These are phyloP conservation scores for Drosophila trichaetosa DNA, from an alignment of 2,888 invertebrate genomes.

Conservation along the genomic window DNA sequence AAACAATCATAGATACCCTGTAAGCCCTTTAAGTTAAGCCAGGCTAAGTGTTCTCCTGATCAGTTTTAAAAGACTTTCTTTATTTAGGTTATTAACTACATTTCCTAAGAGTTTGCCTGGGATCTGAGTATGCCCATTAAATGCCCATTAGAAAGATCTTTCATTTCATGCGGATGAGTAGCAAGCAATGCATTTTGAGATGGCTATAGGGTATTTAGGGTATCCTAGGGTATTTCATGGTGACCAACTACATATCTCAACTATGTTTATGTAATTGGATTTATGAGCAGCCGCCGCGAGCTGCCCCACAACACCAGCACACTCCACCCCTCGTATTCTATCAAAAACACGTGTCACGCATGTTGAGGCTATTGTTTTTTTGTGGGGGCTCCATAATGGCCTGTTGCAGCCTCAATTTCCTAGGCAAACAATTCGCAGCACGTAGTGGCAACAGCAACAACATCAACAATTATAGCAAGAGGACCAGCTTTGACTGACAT, in stretches of 20 bases:
- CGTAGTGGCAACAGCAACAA: slow-evolving; percentile 47
- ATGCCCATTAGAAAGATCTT: no score
- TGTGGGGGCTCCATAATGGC: not conserved
- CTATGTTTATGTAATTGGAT: slow-evolving; percentile 63
- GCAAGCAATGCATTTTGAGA: not conserved
- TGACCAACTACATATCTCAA: not conserved
- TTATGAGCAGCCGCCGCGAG: slow-evolving; percentile 47
- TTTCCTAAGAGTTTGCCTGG: not conserved
- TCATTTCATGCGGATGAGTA: no score
- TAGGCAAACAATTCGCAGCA: slow-evolving; percentile 72
- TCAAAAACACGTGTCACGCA: slow-evolving; percentile 49
- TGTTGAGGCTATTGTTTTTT: slow-evolving; percentile 7
- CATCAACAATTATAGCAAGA: slow-evolving; percentile 8
- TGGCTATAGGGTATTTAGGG: not conserved
- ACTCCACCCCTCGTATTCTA: not conserved
- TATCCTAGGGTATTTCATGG: not conserved
- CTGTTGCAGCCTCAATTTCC: slow-evolving; percentile 65
- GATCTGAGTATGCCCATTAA: not conserved
- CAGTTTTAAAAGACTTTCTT: not conserved
- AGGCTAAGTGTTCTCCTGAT: no score
- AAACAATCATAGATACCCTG: not conserved
- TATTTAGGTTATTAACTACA: not conserved
- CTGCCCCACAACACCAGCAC: not conserved
- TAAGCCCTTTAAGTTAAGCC: not conserved
- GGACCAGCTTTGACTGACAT: slow-evolving; percentile 40